Conservation (phyloP, 2,888 invertebrate species). For the Cantharis rustica region DNA sequence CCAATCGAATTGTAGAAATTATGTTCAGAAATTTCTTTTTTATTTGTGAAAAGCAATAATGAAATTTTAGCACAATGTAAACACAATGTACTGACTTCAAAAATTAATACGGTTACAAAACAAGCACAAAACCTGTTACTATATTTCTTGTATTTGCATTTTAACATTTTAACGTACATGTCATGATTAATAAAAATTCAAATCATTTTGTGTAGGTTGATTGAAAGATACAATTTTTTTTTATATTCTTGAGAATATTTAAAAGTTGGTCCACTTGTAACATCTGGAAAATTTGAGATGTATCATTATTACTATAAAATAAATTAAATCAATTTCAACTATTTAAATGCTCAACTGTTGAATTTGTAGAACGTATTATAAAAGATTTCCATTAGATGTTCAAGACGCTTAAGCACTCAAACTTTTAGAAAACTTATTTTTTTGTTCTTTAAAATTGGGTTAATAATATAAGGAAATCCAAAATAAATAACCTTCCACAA, state of each 20-base stretch:
- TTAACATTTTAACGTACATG: neutral
- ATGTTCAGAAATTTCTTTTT: neutral
- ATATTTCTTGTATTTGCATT: neutral
- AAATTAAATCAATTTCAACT: neutral
- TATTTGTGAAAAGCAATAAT: neutral
- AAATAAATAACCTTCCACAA: neutral
- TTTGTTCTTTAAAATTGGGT: neutral
- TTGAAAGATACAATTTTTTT: neutral
- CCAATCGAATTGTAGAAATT: neutral
- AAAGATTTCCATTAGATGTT: neutral
- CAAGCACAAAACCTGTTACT: neutral
- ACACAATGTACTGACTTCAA: neutral
- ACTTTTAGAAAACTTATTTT: neutral
- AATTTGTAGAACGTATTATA: neutral
- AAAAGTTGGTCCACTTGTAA: neutral
- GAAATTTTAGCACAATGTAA: neutral
- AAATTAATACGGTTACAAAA: neutral
- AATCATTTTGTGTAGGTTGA: neutral
- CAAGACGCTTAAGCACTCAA: fast-evolving
- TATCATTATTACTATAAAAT: neutral
- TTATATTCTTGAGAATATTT: neutral
- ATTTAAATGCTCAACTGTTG: neutral
- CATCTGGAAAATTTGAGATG: neutral
- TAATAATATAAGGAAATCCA: neutral
- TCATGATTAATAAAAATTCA: neutral